phyloP scores from a whole-genome alignment of 2,888 invertebrate species.

The Pristionchus japonicus region DNA sequence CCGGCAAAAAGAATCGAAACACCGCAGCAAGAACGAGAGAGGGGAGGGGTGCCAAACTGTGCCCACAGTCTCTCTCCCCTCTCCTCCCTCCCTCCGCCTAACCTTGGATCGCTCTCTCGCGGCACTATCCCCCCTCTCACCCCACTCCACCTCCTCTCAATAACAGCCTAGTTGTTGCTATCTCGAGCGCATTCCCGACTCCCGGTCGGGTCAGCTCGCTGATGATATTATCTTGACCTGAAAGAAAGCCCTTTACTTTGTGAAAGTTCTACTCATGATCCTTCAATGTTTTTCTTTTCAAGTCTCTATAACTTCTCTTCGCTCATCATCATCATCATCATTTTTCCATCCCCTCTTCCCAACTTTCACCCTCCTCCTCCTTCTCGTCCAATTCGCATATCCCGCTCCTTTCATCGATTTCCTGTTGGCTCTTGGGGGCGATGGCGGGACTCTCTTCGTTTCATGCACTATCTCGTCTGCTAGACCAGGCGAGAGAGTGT shows the following conservation, averaged over 20 bases:
- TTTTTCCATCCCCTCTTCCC: not conserved
- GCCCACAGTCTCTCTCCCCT: not conserved
- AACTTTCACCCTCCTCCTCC: not conserved
- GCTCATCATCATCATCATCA: not conserved
- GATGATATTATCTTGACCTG: too few species aligned
- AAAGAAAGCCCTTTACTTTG: too few species aligned
- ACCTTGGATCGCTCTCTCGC: constrained; percentile 34
- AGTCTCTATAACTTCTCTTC: not conserved
- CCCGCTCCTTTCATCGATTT: not conserved
- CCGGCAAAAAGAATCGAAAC: too few species aligned
- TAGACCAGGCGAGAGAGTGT: not conserved
- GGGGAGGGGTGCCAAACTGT: not conserved
- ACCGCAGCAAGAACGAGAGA: not conserved
- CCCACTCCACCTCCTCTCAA: not conserved
- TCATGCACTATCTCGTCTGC: not conserved
- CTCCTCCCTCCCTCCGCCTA: not conserved
- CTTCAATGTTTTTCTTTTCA: not conserved
- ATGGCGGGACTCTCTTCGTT: not conserved
- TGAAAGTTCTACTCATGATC: too few species aligned
- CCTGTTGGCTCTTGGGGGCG: not conserved
- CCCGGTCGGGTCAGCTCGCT: too few species aligned
- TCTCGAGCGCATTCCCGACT: not conserved
- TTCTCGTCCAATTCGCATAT: too few species aligned
- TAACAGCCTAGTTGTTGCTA: constrained; percentile 13
- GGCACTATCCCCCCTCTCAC: not conserved